A percentile compares a stretch with the other conserved stretches of the same genome.
Evolutionary conservation across 2,797 vertebrate species (phyloP).

Genomic region (Anableps anableps): DNA sequence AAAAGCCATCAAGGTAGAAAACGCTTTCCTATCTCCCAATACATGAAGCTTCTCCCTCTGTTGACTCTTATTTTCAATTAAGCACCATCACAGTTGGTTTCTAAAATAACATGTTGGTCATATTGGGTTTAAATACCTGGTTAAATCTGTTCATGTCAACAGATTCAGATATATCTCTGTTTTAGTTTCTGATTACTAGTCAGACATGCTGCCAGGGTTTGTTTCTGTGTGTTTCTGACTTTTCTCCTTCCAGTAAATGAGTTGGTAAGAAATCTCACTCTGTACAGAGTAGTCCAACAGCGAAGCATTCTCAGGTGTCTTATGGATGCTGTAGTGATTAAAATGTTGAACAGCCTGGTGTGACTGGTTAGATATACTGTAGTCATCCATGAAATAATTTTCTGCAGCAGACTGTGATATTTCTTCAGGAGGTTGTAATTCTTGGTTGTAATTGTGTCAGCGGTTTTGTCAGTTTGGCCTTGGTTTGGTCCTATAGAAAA

Average conservation of each 20-base stretch:
- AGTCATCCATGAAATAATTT: slow-evolving; percentile 14
- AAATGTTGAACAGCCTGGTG: background rate
- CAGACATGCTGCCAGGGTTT: background rate
- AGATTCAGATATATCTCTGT: background rate
- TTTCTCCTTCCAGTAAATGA: slow-evolving; percentile 17
- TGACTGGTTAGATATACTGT: slow-evolving; percentile 4
- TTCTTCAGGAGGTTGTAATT: slow-evolving; percentile 16
- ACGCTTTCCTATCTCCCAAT: background rate
- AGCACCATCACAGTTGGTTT: background rate
- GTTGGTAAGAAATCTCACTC: slow-evolving; percentile 19
- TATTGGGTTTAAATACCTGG: background rate
- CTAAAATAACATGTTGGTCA: background rate
- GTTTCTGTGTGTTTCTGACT: background rate
- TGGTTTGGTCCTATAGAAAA: slow-evolving; percentile 2
- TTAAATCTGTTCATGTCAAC: slow-evolving; percentile 4
- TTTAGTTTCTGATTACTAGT: slow-evolving; percentile 6
- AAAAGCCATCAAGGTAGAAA: background rate
- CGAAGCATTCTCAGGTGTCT: background rate
- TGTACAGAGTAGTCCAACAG: slow-evolving; percentile 11
- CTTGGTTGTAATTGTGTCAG: slow-evolving; percentile 15
- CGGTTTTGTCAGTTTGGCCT: slow-evolving; percentile 10
- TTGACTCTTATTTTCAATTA: background rate
- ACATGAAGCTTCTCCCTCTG: background rate
- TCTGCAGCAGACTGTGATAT: background rate
- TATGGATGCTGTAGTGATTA: slow-evolving; percentile 3